Evolutionary conservation across 2,797 vertebrate species (phyloP), one percentile per base, ranked within the genome.

Genomic region (Philypnodon macrostomus): DNA sequence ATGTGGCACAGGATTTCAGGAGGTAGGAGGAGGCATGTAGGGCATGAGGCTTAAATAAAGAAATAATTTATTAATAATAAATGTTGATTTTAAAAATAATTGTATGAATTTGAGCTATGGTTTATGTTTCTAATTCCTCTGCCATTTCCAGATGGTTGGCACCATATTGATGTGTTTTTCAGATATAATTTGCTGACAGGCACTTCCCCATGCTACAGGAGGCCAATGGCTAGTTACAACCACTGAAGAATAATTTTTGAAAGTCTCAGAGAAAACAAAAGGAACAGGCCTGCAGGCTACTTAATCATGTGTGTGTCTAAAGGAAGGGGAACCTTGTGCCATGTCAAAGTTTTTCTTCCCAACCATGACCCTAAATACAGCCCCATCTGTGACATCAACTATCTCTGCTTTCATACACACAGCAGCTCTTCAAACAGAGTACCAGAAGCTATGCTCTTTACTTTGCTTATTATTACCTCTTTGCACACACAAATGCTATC

Each of bases 21-120:
- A 83, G 75, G 78, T 72, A 81, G 71, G 83, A 85, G 77, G 81
- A 79, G 65, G 79, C 77, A 76, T 82, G 79, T 73, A 62, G 84
- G 80, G 71, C 67, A 71, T 78, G 83, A 86, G 80, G 84, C 62
- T 81, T 69, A 69, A 85, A 83, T 79, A 70, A 81, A 77, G 78
- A 75, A 80, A 73, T 80, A 37, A 68, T 85, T 81, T 48, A 51
- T 69, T 80, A 77, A 77, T 75, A 64, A 74, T 71, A 83, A 79
- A 69, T 49, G 49, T 63, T 70, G 46, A 33, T 48, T 77, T 72
- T 66, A 73, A 79, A 82, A 67, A 72, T 65, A 65, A 61, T 42
- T 53, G 53, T 52, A 62, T 74, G 74, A 60, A 47, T 13, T 52
- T 54, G 58, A 80, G 38, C 72, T 64, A 75, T 74, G 55, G 58